phyloP scores from a whole-genome alignment of 2,797 vertebrate genomes.

The Takifugu rubripes region DNA sequence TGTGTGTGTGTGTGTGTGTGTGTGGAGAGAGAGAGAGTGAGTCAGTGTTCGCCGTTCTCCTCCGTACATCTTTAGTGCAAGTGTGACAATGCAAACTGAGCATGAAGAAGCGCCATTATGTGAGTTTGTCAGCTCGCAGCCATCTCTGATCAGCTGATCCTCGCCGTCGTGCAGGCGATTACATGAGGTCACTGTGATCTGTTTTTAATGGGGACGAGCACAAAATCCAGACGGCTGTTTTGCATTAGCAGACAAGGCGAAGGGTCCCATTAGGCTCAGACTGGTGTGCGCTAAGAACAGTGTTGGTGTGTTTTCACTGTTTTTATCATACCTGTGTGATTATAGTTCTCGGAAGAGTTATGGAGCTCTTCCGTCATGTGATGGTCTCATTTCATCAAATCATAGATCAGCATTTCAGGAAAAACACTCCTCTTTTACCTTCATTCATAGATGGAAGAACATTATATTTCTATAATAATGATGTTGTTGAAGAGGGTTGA shows the following conservation, averaged over 20 bases:
- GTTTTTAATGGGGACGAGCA: conserved; percentile 6
- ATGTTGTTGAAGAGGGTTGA: neutral
- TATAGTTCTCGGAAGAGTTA: conserved; percentile 15
- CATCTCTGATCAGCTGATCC: conserved; percentile 26
- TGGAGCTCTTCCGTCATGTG: conserved; percentile 7
- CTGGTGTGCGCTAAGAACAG: neutral
- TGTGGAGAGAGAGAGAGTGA: neutral
- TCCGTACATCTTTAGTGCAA: conserved; percentile 18
- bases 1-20: conserved; percentile 4
- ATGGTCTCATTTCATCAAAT: neutral
- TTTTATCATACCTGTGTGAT: conserved; percentile 36
- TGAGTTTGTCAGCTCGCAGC: neutral
- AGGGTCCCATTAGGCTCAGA: neutral
- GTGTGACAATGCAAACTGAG: conserved; percentile 31
- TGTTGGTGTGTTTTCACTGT: conserved; percentile 7
- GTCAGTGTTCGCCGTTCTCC: conserved; percentile 3
- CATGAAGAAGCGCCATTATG: conserved; percentile 30
- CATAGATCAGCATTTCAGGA: neutral
- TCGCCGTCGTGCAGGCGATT: neutral
- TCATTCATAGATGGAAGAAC: conserved; percentile 1
- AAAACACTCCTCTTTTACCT: neutral
- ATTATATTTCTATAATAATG: neutral
- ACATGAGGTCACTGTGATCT: conserved; percentile 17
- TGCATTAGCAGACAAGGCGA: conserved; percentile 9
- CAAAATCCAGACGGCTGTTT: neutral